phyloP scores from a whole-genome alignment of 1,140 invertebrate genomes.

The Diuraphis noxia region DNA sequence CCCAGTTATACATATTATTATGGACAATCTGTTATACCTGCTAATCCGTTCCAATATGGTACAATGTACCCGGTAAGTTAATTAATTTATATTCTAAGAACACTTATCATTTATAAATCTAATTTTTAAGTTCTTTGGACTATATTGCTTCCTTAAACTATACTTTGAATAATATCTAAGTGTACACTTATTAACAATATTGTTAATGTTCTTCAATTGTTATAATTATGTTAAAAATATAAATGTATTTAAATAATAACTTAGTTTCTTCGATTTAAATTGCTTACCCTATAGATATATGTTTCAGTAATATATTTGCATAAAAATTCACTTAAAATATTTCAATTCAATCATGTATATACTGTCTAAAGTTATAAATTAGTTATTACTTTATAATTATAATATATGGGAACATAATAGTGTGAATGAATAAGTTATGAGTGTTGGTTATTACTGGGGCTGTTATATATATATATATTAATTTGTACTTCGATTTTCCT shows the following conservation, averaged over 20 bases:
- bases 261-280: not conserved
- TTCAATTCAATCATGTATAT: not conserved
- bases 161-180: not conserved
- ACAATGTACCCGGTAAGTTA: conserved; percentile 69
- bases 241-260: not conserved
- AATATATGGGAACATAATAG: not conserved
- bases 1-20: conserved; percentile 68
- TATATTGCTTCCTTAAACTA: conserved; percentile 22
- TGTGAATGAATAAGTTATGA: not conserved
- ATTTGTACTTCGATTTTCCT: not conserved
- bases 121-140: not conserved
- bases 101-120: not conserved
- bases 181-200: not conserved
- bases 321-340: not conserved
- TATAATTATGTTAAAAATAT: not conserved
- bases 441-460: not conserved
- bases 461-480: not conserved
- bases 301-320: not conserved
- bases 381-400: not conserved
- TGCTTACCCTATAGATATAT: not conserved
- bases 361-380: not conserved
- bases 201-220: not conserved
- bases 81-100: not conserved
- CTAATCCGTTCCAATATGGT: conserved; percentile 73
- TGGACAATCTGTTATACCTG: conserved; percentile 68